phyloP scores from a whole-genome alignment of 2,797 vertebrate genomes.

The Pipistrellus pipistrellus region DNA sequence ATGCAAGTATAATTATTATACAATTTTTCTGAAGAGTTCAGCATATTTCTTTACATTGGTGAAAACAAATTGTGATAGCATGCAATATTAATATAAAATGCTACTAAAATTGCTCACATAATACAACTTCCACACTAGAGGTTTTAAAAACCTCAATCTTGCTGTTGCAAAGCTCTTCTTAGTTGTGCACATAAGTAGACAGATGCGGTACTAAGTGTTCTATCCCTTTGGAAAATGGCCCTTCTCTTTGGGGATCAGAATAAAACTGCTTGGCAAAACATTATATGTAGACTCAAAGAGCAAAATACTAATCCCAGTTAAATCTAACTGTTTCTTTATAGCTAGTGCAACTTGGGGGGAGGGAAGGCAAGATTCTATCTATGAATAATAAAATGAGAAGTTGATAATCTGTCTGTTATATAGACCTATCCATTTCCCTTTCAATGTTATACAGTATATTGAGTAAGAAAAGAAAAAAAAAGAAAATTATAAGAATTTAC shows the following conservation, averaged over 20 bases:
- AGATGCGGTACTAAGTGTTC: neutral
- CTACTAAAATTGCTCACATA: slow-evolving; percentile 42
- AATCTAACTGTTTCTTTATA: neutral
- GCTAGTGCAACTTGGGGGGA: slow-evolving; percentile 10
- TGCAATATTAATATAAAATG: slow-evolving; percentile 57
- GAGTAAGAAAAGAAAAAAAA: neutral
- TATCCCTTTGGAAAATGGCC: neutral
- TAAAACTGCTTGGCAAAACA: neutral
- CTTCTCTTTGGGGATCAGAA: slow-evolving; percentile 13
- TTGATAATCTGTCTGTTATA: neutral
- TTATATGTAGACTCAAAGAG: neutral
- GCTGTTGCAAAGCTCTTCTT: neutral
- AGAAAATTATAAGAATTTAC: neutral
- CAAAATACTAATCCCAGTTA: slow-evolving; percentile 3
- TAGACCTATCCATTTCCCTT: neutral
- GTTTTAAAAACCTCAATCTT: neutral
- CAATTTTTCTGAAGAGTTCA: slow-evolving; percentile 38
- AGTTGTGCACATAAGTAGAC: neutral
- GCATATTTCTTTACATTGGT: slow-evolving; percentile 57
- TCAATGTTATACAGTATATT: neutral
- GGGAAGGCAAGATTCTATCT: neutral
- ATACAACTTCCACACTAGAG: slow-evolving; percentile 46
- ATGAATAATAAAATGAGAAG: slow-evolving; percentile 37
- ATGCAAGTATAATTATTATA: slow-evolving; percentile 55
- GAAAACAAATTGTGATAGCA: slow-evolving; percentile 58